phyloP scores from a whole-genome alignment of 2,888 invertebrate species.

The Oxyteleia sp. region DNA sequence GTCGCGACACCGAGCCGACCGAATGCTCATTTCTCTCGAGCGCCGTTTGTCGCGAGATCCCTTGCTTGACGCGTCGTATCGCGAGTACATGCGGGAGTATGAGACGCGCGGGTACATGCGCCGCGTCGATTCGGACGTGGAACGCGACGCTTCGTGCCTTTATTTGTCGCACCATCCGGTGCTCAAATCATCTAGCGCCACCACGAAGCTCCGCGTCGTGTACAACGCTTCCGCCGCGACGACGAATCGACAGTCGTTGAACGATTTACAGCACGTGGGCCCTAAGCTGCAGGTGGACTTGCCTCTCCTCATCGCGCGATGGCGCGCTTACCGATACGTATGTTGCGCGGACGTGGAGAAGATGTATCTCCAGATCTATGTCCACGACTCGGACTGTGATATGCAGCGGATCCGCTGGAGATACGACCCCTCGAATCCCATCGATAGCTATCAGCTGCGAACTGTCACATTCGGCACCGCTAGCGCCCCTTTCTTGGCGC shows the following conservation, averaged over 20 bases:
- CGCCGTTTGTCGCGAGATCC: background rate
- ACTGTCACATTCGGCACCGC: background rate
- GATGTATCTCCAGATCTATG: background rate
- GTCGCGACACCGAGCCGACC: background rate
- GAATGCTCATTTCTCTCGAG: background rate
- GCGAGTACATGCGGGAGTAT: no score
- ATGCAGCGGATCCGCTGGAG: background rate
- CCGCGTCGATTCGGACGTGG: background rate
- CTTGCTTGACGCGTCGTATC: no score
- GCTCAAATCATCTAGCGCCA: background rate
- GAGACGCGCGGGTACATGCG: background rate
- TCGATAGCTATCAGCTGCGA: background rate
- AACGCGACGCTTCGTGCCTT: background rate
- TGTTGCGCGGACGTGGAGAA: background rate
- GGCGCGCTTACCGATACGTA: background rate
- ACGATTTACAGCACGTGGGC: background rate
- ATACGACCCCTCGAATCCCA: background rate
- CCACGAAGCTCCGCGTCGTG: slow-evolving; percentile 7
- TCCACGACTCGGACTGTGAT: background rate
- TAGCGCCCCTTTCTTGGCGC: background rate
- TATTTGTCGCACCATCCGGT: slow-evolving; percentile 12
- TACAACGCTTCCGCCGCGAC: background rate
- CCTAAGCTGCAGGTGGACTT: slow-evolving; percentile 11
- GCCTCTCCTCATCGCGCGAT: background rate
- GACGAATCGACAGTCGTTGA: background rate